Conservation (phyloP, 2,113 vertebrate species). For the Cottus gobio region DNA sequence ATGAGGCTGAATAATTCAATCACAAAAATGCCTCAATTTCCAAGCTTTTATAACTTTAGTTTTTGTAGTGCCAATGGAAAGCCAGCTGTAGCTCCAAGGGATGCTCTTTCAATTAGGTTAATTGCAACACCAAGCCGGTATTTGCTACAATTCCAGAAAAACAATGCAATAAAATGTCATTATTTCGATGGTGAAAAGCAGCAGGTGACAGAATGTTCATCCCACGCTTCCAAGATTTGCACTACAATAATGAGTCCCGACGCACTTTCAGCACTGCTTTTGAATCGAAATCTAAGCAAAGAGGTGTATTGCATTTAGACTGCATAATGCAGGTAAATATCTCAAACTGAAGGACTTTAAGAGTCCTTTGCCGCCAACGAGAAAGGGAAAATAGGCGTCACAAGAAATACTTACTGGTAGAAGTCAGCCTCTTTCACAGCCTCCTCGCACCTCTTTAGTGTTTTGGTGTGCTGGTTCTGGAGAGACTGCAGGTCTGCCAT, state of each 20-base stretch:
- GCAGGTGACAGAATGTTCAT: slow-evolving; percentile 45
- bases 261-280: not conserved
- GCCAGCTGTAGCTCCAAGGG: slow-evolving; percentile 44
- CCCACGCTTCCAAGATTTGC: not conserved
- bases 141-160: slow-evolving; percentile 43
- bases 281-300: not conserved
- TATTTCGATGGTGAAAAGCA: slow-evolving; percentile 54
- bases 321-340: not conserved
- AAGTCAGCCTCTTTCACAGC: slow-evolving; percentile 97
- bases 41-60: slow-evolving; percentile 48
- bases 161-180: slow-evolving; percentile 66
- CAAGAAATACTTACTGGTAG: slow-evolving; percentile 90
- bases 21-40: slow-evolving; percentile 59
- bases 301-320: not conserved
- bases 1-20: slow-evolving; percentile 52
- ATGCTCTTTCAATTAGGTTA: slow-evolving; percentile 60
- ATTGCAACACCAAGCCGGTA: slow-evolving; percentile 46
- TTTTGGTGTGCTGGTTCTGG: slow-evolving; percentile 96
- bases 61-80: slow-evolving; percentile 31
- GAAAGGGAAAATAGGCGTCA: not conserved
- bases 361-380: slow-evolving; percentile 1
- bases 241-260: not conserved
- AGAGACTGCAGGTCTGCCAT: slow-evolving; percentile 96
- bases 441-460: slow-evolving; percentile 96
- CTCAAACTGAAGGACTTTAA: not conserved